Percentiles rank a stretch among this genome's conserved stretches.
These are phyloP conservation scores for Augiades crinisus DNA, from an alignment of 2,888 invertebrate genomes.

Conservation along the genomic window DNA sequence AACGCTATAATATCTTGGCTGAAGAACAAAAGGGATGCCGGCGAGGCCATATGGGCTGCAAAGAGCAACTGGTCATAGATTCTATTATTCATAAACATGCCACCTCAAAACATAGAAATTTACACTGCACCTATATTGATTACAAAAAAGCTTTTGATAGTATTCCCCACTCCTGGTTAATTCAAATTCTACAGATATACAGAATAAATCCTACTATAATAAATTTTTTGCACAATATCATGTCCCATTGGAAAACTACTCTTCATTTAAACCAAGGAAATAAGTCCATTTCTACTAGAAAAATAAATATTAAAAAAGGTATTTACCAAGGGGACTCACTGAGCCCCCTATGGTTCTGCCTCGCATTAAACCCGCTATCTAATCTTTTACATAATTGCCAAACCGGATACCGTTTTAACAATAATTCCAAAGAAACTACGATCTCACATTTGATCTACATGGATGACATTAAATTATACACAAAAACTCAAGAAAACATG, in stretches of 20 bases:
- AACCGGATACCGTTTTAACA: background rate
- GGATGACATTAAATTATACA: background rate
- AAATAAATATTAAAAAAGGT: slow-evolving; percentile 1
- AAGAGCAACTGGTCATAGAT: slow-evolving; percentile 24
- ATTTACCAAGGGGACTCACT: slow-evolving; percentile 3
- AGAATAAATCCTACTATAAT: too few species aligned
- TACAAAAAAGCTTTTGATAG: too few species aligned
- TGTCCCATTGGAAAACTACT: too few species aligned
- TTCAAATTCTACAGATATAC: too few species aligned
- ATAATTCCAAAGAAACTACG: background rate
- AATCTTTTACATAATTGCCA: background rate
- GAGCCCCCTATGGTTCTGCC: background rate
- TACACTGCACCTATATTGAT: too few species aligned
- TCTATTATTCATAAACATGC: slow-evolving; percentile 1
- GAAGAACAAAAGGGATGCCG: slow-evolving; percentile 30
- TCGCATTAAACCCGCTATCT: background rate
- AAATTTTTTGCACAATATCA: too few species aligned
- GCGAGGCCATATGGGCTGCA: slow-evolving; percentile 24
- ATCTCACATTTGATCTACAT: background rate
- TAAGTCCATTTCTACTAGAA: background rate
- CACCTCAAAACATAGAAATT: too few species aligned
- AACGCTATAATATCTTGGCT: slow-evolving; percentile 23
- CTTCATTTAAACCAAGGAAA: too few species aligned
- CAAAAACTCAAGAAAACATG: slow-evolving; percentile 1
- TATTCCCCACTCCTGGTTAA: slow-evolving; percentile 22